phyloP scores from a whole-genome alignment of 2,888 invertebrate species.

The Eilema caniola region DNA sequence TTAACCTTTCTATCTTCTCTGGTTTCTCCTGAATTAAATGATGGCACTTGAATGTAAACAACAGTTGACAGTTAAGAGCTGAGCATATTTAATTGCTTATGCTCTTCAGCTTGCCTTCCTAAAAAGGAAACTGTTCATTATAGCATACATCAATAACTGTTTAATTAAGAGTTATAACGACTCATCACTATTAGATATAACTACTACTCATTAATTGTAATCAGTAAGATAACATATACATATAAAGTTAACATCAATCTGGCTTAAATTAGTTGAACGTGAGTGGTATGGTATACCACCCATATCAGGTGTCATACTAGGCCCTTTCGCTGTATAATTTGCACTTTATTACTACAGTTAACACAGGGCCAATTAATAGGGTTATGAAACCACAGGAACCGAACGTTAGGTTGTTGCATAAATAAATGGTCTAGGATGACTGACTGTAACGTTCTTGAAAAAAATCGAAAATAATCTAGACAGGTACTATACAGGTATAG shows the following conservation, averaged over 20 bases:
- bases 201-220: slow-evolving; percentile 12
- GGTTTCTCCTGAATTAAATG: neutral
- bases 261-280: neutral
- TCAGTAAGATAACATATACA: neutral
- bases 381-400: too few relatives aligned
- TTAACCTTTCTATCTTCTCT: neutral
- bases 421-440: too few relatives aligned
- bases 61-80: neutral
- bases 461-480: too few relatives aligned
- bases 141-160: neutral
- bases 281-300: slow-evolving; percentile 1
- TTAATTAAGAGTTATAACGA: slow-evolving; percentile 5
- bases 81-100: neutral
- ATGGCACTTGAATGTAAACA: neutral
- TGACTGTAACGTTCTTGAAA: neutral
- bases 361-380: too few relatives aligned
- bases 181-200: slow-evolving; percentile 4
- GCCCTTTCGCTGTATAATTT: neutral
- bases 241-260: neutral
- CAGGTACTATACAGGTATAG: too few relatives aligned
- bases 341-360: too few relatives aligned
- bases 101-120: neutral
- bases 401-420: too few relatives aligned
- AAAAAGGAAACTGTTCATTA: neutral
- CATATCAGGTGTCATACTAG: neutral